Evolutionary conservation across 2,113 vertebrate species (phyloP).

Genomic region (Ochotona princeps): DNA sequence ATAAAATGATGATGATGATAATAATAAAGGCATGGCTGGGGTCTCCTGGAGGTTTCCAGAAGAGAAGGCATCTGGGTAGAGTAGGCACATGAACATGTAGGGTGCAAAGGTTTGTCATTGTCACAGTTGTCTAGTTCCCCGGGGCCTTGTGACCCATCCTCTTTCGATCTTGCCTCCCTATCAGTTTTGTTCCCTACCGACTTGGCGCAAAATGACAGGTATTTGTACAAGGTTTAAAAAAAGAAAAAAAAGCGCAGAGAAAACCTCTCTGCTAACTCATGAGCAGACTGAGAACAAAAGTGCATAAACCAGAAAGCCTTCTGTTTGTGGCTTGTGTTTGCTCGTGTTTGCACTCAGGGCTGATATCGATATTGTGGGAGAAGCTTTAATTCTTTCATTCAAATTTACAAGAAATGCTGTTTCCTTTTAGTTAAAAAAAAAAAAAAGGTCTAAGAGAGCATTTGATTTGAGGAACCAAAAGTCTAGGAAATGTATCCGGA

Average conservation of each 20-base stretch:
- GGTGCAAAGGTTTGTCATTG: neutral
- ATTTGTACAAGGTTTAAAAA: neutral
- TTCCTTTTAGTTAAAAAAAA: slow-evolving; percentile 78
- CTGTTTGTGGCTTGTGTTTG: slow-evolving; percentile 64
- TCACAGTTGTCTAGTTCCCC: fast-evolving
- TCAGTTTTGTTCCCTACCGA: neutral
- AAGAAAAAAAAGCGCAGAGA: slow-evolving; percentile 41
- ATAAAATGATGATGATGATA: too few relatives aligned
- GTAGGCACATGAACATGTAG: fast-evolving
- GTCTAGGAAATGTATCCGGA: slow-evolving; percentile 88
- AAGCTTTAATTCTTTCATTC: slow-evolving; percentile 76
- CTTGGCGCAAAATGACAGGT: slow-evolving; percentile 53
- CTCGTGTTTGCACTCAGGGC: slow-evolving; percentile 67
- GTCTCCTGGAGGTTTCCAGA: neutral
- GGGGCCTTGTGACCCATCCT: neutral
- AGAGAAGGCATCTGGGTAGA: neutral
- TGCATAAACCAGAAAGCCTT: slow-evolving; percentile 60
- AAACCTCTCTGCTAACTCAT: slow-evolving; percentile 34
- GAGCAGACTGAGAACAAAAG: slow-evolving; percentile 53
- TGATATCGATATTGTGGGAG: slow-evolving; percentile 67
- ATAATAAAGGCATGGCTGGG: neutral
- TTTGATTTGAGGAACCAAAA: slow-evolving; percentile 85
- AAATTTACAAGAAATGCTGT: slow-evolving; percentile 80
- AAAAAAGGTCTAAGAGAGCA: slow-evolving; percentile 69
- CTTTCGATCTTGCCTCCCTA: neutral